Evolutionary conservation across 1,140 invertebrate genomes (phyloP).

Genomic region (Nautilus pompilius): DNA sequence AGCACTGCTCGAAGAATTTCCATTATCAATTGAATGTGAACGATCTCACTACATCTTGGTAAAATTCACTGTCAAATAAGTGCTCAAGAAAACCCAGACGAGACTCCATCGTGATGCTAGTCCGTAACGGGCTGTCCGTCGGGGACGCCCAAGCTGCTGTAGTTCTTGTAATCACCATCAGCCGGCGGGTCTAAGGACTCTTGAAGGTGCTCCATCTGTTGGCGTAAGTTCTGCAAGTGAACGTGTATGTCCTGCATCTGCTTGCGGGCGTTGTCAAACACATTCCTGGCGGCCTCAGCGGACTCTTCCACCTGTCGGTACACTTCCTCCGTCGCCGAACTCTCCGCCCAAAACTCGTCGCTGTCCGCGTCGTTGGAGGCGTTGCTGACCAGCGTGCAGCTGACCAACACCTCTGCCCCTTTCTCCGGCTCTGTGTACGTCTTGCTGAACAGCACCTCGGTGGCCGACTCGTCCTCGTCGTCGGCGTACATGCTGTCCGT

Average conservation of each 20-base stretch:
- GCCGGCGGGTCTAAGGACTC: conserved; percentile 25
- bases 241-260: conserved; percentile 44
- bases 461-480: conserved; percentile 35
- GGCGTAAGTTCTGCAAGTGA: conserved; percentile 31
- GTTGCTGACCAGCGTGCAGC: conserved; percentile 34
- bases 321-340: conserved; percentile 20
- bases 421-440: conserved; percentile 26
- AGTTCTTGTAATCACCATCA: no score
- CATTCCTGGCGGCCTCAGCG: conserved; percentile 25
- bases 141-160: no score
- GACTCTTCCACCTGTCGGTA: conserved; percentile 25
- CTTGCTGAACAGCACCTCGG: conserved; percentile 27
- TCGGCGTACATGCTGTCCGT: conserved; percentile 38
- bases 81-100: no score
- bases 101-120: no score
- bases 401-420: conserved; percentile 24
- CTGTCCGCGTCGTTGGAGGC: conserved; percentile 16
- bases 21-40: no score
- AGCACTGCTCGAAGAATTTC: no score
- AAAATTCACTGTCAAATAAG: no score
- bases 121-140: no score
- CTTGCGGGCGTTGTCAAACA: conserved; percentile 34
- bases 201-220: conserved; percentile 40
- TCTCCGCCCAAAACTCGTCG: conserved; percentile 24
- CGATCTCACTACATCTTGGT: no score